A percentile compares a stretch with the other conserved stretches of the same genome.
These are phyloP conservation scores for Danio jaintianensis DNA, from an alignment of 2,797 vertebrate species.

Conservation along the genomic window DNA sequence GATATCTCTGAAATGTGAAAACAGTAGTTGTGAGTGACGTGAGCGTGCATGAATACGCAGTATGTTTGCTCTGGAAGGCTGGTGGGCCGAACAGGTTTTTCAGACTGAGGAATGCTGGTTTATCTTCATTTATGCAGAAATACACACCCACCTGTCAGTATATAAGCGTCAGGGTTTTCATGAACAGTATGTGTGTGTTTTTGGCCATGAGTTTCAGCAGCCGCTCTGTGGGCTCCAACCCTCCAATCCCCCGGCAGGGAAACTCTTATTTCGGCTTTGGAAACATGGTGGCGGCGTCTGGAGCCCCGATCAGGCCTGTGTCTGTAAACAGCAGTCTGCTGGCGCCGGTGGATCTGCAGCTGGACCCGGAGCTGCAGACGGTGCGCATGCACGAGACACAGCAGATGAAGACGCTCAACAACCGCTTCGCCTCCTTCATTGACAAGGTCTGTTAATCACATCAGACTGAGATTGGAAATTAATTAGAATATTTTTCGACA, in stretches of 20 bases:
- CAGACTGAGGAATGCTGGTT: constrained; percentile 27
- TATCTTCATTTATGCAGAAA: constrained; percentile 27
- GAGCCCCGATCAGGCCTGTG: constrained; percentile 73
- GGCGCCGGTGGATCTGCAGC: constrained; percentile 70
- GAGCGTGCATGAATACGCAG: constrained; percentile 6
- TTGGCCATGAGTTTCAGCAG: constrained; percentile 75
- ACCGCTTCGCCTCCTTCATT: constrained; percentile 88
- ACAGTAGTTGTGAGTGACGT: not conserved
- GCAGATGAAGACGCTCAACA: constrained; percentile 91
- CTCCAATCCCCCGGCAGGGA: constrained; percentile 5
- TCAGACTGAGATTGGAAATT: not conserved
- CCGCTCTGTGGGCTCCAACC: constrained; percentile 65
- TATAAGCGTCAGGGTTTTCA: not conserved
- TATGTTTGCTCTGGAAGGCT: constrained; percentile 1
- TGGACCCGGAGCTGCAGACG: constrained; percentile 77
- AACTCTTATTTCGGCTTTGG: constrained; percentile 39
- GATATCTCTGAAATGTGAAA: too few relatives aligned
- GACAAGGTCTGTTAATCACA: constrained; percentile 79
- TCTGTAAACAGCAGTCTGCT: constrained; percentile 82
- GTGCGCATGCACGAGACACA: constrained; percentile 87
- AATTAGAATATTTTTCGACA: too few relatives aligned
- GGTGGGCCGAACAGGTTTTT: constrained; percentile 49
- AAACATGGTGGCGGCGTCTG: not conserved
- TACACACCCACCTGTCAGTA: constrained; percentile 9
- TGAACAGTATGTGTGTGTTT: not conserved